Base-by-base conservation (phyloP, 64 coral and sea anemone genomes). In the Platygyra sinensis region DNA sequence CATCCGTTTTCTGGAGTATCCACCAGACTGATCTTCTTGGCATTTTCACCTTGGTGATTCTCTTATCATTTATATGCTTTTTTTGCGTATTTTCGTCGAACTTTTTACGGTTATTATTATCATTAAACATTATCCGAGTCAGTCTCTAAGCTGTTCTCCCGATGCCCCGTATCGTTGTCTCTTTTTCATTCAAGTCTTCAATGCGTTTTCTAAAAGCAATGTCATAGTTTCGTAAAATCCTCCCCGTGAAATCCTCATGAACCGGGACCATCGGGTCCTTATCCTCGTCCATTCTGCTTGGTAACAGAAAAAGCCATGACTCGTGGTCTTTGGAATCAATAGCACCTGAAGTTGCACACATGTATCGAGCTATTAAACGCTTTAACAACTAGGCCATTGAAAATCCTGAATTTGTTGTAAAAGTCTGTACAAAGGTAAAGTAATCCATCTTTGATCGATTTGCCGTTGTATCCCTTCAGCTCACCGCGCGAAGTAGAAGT, bases 231-330 rank as follows among this genome's bases (percentile, higher is more conserved):
- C 49, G 83, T 90, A 76, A 91, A 94, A 52, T 84, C 72, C 8
- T 38, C 32, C 30, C 80, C n/a, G 86, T 17, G 92, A 74, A 31
- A 96, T 94, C 74, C n/a, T 90, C 91, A 20, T 30, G 74, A 8
- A 90, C 76, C 22, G 89, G 90, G n/a, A 39, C 65, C 74, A 59
- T 82, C 67, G 50, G 94, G 94, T 46, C 67, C n/a, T n/a, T 92
- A 86, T 86, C 87, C 63, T 89, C 86, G 9, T 93, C 86, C 17
- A 60, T 96, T 93, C 94, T 29, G n/a, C 62, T 92, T 96, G 51
- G 90, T 93, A 60, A 96, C 94, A 12, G 90, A 52, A 96, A n/a
- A 96, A 96, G 30, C 94, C 94, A 72, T 74, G 62, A 7, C 91
- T n/a, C 78, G 16, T 93, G 85, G n/a, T 86, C 62, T 92, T 81